These are phyloP conservation scores for Thereva unica DNA, from an alignment of 2,888 invertebrate species.

Conservation along the genomic window DNA sequence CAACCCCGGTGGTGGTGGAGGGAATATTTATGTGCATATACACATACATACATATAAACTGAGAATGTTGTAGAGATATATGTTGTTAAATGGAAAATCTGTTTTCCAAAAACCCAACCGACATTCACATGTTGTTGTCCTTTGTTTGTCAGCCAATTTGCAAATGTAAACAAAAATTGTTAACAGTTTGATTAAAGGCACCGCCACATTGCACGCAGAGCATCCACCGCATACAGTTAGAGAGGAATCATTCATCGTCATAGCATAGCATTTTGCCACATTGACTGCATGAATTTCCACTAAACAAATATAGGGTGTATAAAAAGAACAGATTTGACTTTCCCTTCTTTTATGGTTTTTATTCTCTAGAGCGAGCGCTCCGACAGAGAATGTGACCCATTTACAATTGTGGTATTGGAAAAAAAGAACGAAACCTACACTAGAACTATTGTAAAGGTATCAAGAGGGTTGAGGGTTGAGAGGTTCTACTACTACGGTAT, in stretches of 20 bases:
- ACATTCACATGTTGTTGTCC: conserved; percentile 30
- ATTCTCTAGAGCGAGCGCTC: too few species aligned
- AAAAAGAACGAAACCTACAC: too few species aligned
- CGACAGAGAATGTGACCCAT: too few species aligned
- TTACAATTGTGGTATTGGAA: too few species aligned
- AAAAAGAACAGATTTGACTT: too few species aligned
- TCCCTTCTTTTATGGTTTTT: too few species aligned
- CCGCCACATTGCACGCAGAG: conserved; percentile 36
- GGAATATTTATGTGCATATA: too few species aligned
- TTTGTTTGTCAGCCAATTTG: conserved; percentile 49
- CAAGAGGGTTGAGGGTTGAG: conserved; percentile 1
- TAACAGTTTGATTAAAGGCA: conserved; percentile 49
- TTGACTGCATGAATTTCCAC: background rate
- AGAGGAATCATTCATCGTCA: background rate
- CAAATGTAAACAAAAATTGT: conserved; percentile 47
- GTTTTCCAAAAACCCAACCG: conserved; percentile 16
- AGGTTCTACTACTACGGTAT: background rate
- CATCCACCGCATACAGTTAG: background rate
- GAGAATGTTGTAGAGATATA: too few species aligned
- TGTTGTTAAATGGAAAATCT: conserved; percentile 8
- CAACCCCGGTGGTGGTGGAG: too few species aligned
- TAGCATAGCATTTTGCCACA: background rate
- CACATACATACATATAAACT: too few species aligned
- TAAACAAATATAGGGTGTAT: background rate
- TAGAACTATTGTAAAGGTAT: background rate